Conservation (phyloP, 2,113 vertebrate genomes). For the Engraulis encrasicolus region DNA sequence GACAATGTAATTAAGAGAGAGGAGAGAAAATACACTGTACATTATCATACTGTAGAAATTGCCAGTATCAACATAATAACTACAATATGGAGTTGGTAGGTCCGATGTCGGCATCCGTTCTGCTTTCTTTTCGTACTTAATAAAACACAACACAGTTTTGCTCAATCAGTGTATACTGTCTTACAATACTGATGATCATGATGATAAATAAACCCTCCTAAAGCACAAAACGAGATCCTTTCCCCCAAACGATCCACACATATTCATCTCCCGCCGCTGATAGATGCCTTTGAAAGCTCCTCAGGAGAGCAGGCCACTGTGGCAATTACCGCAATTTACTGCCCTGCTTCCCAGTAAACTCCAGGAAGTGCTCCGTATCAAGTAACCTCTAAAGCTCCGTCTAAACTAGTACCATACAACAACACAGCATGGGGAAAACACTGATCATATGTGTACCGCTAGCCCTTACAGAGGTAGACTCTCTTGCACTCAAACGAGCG, state of each 20-base stretch:
- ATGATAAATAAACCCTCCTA: not conserved
- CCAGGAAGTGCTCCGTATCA: constrained; percentile 63
- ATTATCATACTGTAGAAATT: too few species aligned
- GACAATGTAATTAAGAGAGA: too few species aligned
- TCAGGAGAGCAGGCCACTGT: constrained; percentile 52
- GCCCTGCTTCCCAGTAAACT: constrained; percentile 61
- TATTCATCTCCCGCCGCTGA: constrained; percentile 32
- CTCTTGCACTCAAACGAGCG: not conserved
- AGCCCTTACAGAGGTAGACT: not conserved
- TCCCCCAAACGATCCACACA: not conserved
- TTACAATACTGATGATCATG: too few species aligned
- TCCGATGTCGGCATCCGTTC: too few species aligned
- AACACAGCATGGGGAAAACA: constrained; percentile 64
- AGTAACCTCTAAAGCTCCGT: constrained; percentile 59
- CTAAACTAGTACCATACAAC: constrained; percentile 37
- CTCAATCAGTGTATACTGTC: too few species aligned
- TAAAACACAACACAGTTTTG: too few species aligned
- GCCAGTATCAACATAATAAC: too few species aligned
- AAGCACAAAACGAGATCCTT: not conserved
- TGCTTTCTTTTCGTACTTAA: too few species aligned
- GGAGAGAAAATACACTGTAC: too few species aligned
- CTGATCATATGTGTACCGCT: constrained; percentile 40
- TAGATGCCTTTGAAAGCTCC: constrained; percentile 26
- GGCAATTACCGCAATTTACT: constrained; percentile 69
- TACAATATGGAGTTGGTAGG: too few species aligned